A percentile compares a stretch with the other conserved stretches of the same genome.
Conservation (phyloP, 2,888 invertebrate species). For the Hoplodrina blanda region DNA sequence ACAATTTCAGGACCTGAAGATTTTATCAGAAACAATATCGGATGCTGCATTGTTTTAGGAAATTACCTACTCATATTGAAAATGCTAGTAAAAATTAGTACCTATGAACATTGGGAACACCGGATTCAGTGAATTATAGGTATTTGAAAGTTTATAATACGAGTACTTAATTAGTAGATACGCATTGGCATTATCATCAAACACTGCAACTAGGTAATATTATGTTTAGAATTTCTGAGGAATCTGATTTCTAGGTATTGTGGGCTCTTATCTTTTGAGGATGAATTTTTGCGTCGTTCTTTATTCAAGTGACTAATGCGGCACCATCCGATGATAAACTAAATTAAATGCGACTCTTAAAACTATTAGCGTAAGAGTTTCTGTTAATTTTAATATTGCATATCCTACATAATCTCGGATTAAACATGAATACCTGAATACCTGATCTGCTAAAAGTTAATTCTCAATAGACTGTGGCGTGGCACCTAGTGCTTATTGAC, state of each 20-base stretch:
- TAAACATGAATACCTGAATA: conserved; percentile 32
- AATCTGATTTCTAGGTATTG: not conserved
- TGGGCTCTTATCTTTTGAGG: not conserved
- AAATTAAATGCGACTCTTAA: not conserved
- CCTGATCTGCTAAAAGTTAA: conserved; percentile 31
- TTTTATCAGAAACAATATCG: not conserved
- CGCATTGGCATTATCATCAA: not conserved
- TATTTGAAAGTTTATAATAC: no score
- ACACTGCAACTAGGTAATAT: not conserved
- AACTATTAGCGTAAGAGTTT: not conserved
- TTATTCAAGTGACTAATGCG: not conserved
- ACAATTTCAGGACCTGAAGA: not conserved
- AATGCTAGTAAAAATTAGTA: not conserved
- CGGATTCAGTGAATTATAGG: no score
- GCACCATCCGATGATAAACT: no score
- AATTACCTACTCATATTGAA: not conserved
- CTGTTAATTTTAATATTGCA: not conserved
- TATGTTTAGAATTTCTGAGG: no score
- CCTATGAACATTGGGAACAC: not conserved
- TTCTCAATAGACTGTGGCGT: conserved; percentile 46
- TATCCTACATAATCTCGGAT: conserved; percentile 13
- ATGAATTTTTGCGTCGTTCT: not conserved
- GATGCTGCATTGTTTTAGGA: not conserved
- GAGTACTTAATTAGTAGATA: no score
- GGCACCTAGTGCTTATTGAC: conserved; percentile 59